These are phyloP conservation scores for Todiramphus chloris DNA, from an alignment of 2,113 vertebrate species.

Conservation along the genomic window DNA sequence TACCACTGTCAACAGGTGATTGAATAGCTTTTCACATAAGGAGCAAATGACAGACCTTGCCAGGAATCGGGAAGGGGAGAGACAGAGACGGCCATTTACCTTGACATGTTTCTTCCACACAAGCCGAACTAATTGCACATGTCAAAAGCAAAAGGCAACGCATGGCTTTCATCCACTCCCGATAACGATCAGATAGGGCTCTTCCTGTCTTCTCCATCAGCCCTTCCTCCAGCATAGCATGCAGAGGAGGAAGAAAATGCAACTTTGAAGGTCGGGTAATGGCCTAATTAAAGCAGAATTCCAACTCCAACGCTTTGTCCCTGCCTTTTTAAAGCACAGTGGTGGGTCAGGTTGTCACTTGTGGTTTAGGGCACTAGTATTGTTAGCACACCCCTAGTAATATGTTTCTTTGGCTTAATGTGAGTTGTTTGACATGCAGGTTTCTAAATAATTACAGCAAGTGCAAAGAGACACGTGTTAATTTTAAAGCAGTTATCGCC, in stretches of 20 bases:
- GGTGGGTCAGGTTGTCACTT: constrained; percentile 29
- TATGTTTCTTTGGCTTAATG: neutral
- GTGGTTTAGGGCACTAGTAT: constrained; percentile 1
- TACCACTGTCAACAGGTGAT: constrained; percentile 56
- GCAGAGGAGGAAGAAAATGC: constrained; percentile 38
- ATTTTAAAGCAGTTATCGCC: neutral
- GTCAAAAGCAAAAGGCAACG: constrained; percentile 52
- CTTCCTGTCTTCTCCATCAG: constrained; percentile 51
- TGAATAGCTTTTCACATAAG: constrained; percentile 23
- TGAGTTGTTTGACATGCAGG: constrained; percentile 47
- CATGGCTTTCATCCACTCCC: constrained; percentile 44
- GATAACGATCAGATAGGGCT: constrained; percentile 28
- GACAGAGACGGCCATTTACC: neutral
- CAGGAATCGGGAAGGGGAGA: neutral
- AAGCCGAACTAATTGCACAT: constrained; percentile 28
- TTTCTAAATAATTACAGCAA: constrained; percentile 49
- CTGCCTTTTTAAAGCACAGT: constrained; percentile 12
- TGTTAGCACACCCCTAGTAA: neutral
- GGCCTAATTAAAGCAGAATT: constrained; percentile 53
- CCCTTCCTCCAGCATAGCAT: constrained; percentile 23
- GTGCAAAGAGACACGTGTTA: neutral
- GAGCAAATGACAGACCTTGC: neutral
- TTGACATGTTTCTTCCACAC: constrained; percentile 48
- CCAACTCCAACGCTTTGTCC: neutral
- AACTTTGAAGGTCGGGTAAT: constrained; percentile 48